Base-by-base conservation (phyloP, 2,888 invertebrate species). In the Amiota minor region DNA sequence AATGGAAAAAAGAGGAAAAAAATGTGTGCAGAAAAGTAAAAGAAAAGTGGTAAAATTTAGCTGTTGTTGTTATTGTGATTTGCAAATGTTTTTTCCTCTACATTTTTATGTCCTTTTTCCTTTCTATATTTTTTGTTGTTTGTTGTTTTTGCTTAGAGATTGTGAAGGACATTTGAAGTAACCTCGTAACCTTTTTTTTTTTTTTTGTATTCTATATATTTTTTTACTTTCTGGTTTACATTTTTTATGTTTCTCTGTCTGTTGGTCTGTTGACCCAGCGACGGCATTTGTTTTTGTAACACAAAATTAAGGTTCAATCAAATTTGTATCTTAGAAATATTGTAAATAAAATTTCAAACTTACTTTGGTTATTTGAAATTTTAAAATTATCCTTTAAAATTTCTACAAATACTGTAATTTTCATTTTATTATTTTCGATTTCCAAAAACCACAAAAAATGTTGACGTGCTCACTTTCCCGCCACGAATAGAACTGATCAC, bases 141-240 rank as follows among this genome's bases (percentile, higher is more conserved):
- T 76, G 65, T 61, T 71, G 72, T 72, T 61, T 76, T 69, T 67
- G 68, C 72, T 67, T 73, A 72, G 81, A 80, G 81, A 81, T 79
- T 80, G 81, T 85, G 87, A 87, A 88, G 87, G 88, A 84, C 86
- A 82, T 86, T 86, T 83, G 81, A 79, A 79, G 35, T 87, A 88
- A 88, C 87, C 87, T 88, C 87, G 88, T 86, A 86, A 87, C 85
- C 86, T 82, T 86, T 87, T 85, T 81, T 76, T 74, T 70, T 9
- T 47, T 71, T 70, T 67, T 61, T 70, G 64, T 70, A 70, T 53
- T 67, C 35, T 49, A 46, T 71, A 61, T 73, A 50, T 73, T 59
- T 68, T 72, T 70, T 76, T 71, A 65, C 55, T 23, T 70, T 75
- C 56, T 45, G 55, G 56, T 6, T 47, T 70, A 72, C 76, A 74